Percentiles rank a stretch among this genome's conserved stretches.
These are phyloP conservation scores for Halisarca cf. caerulea DNA, from an alignment of 37 sponge, comb jelly and placozoan genomes.

Conservation along the genomic window DNA sequence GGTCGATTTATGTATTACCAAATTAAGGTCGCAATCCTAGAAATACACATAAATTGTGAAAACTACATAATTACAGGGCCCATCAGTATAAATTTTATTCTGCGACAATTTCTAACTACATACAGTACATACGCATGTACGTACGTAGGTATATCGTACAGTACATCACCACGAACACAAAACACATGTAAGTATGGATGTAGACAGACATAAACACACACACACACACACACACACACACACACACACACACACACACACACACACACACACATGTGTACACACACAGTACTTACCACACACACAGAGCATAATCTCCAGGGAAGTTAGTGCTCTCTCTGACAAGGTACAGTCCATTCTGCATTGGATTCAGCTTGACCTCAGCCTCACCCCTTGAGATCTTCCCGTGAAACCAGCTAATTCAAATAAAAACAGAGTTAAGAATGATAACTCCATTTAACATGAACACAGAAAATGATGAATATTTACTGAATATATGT, in stretches of 20 bases:
- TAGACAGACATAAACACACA: background rate
- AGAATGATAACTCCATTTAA: too few species aligned
- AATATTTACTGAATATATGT: too few species aligned
- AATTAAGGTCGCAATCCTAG: too few species aligned
- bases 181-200: background rate
- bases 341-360: conserved; percentile 57
- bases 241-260: background rate
- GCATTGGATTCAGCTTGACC: conserved; percentile 29
- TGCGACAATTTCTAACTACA: too few species aligned
- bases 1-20: too few species aligned
- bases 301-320: conserved; percentile 62
- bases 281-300: conserved; percentile 41
- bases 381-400: conserved; percentile 49
- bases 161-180: background rate
- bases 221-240: background rate
- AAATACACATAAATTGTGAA: too few species aligned
- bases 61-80: too few species aligned
- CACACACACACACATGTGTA: background rate
- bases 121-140: too few species aligned
- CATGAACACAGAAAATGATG: too few species aligned
- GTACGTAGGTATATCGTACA: too few species aligned
- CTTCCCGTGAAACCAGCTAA: conserved; percentile 68
- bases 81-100: too few species aligned
- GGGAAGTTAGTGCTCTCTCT: conserved; percentile 65
- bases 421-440: too few species aligned